phyloP scores from a whole-genome alignment of 2,113 vertebrate genomes.

The Ifrita kowaldi region DNA sequence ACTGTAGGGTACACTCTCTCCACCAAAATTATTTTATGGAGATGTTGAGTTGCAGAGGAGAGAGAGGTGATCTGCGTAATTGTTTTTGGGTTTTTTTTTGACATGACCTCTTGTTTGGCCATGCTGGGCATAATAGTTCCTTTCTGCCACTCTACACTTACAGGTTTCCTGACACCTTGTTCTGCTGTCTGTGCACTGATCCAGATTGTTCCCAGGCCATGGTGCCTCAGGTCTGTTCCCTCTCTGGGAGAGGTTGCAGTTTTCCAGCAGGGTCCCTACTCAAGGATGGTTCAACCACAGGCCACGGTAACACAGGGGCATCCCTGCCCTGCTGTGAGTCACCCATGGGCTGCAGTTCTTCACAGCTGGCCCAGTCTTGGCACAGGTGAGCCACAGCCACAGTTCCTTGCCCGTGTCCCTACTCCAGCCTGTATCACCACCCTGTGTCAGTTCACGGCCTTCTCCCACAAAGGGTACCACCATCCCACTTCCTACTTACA shows the following conservation, averaged over 20 bases:
- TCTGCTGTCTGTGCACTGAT: background rate
- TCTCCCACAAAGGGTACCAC: background rate
- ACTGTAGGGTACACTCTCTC: background rate
- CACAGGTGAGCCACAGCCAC: background rate
- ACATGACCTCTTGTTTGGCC: background rate
- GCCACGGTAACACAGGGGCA: rapidly evolving
- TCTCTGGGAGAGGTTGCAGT: background rate
- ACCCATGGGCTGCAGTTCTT: background rate
- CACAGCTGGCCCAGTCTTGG: background rate
- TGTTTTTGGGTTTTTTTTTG: background rate
- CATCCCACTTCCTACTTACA: background rate
- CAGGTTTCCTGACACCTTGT: background rate
- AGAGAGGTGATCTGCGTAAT: background rate
- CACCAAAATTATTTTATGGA: background rate
- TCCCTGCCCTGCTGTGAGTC: background rate
- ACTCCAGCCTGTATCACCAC: background rate
- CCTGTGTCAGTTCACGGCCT: background rate
- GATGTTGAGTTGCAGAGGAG: rapidly evolving
- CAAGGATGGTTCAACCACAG: background rate
- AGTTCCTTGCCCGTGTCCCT: background rate
- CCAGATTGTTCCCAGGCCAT: background rate
- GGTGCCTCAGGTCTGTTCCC: background rate
- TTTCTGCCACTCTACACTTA: background rate
- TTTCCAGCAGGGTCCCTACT: background rate
- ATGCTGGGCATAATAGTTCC: background rate